These are phyloP conservation scores for Mobula birostris DNA, from an alignment of 2,113 vertebrate genomes.

Conservation along the genomic window DNA sequence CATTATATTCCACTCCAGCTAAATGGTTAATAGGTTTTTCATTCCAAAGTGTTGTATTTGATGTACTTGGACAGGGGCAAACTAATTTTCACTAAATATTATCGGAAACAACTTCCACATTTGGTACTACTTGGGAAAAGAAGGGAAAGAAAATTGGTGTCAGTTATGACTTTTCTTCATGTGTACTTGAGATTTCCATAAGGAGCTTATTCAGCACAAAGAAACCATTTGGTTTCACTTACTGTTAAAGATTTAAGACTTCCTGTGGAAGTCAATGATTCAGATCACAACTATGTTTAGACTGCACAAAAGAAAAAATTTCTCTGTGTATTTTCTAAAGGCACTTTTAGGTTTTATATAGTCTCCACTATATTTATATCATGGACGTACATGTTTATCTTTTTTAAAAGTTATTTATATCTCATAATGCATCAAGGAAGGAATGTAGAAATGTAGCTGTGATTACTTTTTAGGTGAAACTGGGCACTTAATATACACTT, in stretches of 20 bases:
- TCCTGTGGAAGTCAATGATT: conserved; percentile 20
- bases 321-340: background rate
- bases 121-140: background rate
- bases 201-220: conserved; percentile 15
- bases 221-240: conserved; percentile 28
- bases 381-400: background rate
- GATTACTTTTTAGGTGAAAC: background rate
- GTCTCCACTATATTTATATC: background rate
- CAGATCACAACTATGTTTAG: conserved; percentile 5
- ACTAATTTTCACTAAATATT: background rate
- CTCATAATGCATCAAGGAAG: background rate
- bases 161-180: background rate
- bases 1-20: background rate
- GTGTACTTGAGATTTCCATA: background rate
- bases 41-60: background rate
- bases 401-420: background rate
- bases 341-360: background rate
- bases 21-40: background rate
- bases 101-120: background rate
- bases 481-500: background rate
- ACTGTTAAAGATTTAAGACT: conserved; percentile 34
- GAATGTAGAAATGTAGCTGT: background rate
- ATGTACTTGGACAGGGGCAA: background rate
- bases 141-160: background rate
- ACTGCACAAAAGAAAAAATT: background rate